Base-by-base conservation (phyloP, 2,888 invertebrate genomes). In the Eugnorisma glareosa region DNA sequence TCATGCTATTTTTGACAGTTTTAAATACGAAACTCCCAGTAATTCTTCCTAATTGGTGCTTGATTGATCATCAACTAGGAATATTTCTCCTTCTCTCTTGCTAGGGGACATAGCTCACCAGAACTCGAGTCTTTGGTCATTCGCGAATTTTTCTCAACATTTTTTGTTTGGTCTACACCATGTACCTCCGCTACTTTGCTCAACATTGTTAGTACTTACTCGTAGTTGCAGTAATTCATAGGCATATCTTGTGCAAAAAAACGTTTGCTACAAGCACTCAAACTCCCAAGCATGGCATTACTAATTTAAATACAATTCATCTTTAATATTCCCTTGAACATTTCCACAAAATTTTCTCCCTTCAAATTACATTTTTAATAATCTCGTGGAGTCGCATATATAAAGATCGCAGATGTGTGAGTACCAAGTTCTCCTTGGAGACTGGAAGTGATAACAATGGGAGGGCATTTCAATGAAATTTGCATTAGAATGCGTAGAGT, bases 401-500 rank as follows among this genome's bases (percentile, higher is more conserved):
- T 90, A 92, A 90, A 87, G 84, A 90, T 82, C 87, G 77, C 83
- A 91, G 89, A 91, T 92, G 90, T 92, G 92, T 91, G 92, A 92
- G 93, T 93, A 90, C 89, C 80, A 83, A 91, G 91, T 92, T 91
- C 92, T 92, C 90, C 90, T 90, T 88, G 87, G 92, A 89, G 93
- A 90, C 93, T 94, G 94, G 90, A 92, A 93, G 93, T 94, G 94
- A 93, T 94, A 95, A 95, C 95, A 95, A 96, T 94, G 90, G 93
- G 89, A 89, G 90, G 89, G 92, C 90, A 93, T 96, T 95, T 95
- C 95, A 95, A 95, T 95, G 93, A 93, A 93, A 96, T 96, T 96
- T 95, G 95, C 96, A 96, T 96, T 94, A 95, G 94, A 95, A 95
- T 95, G 93, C 93, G 92, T 91, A 90, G 92, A 94, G 93, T 92